phyloP scores from a whole-genome alignment of 2,113 vertebrate genomes.

The Trematocara unimaculatum region DNA sequence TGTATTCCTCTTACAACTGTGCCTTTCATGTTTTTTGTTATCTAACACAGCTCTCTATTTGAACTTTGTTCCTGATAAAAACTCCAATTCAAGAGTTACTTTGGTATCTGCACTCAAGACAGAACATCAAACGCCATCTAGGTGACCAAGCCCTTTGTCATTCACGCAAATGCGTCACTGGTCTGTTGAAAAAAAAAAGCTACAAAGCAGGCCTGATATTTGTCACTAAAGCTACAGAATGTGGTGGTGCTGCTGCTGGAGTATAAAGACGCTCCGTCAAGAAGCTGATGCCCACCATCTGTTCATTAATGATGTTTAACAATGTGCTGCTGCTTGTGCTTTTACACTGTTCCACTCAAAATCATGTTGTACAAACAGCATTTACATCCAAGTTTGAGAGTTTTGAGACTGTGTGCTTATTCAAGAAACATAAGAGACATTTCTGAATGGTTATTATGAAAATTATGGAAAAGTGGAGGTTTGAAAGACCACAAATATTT shows the following conservation, averaged over 20 bases:
- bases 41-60: background rate
- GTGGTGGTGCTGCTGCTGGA: background rate
- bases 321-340: background rate
- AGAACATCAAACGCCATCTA: background rate
- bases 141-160: background rate
- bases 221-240: background rate
- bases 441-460: background rate
- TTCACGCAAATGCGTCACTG: background rate
- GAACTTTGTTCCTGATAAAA: background rate
- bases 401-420: background rate
- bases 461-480: background rate
- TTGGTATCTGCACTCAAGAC: background rate
- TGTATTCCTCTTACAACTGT: background rate
- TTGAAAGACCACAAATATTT: background rate
- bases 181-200: background rate
- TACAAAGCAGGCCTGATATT: background rate
- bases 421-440: background rate
- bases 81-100: background rate
- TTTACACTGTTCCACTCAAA: background rate
- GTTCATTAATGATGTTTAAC: background rate
- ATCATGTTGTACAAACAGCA: background rate
- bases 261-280: background rate
- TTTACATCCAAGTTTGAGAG: background rate
- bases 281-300: background rate
- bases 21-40: background rate